Evolutionary conservation across 92 coral and sea anemone species (phyloP).

Genomic region (Montipora capitata): DNA sequence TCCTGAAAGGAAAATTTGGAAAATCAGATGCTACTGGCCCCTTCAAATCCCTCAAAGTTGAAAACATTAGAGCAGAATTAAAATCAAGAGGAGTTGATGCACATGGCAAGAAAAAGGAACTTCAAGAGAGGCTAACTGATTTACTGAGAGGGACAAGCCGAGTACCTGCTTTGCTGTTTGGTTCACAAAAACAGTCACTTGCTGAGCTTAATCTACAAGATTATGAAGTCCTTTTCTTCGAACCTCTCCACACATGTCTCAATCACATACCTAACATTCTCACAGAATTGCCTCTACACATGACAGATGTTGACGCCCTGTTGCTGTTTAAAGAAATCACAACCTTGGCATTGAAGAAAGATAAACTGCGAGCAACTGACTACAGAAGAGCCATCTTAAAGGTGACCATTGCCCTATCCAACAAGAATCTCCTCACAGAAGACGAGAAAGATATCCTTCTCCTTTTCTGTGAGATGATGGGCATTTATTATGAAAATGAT

Average conservation of each 20-base stretch:
- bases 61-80: neutral
- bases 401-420: constrained; percentile 14
- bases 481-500: constrained; percentile 61
- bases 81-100: neutral
- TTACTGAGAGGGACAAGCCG: neutral
- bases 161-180: constrained; percentile 13
- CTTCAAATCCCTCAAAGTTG: neutral
- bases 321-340: constrained; percentile 42
- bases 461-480: neutral
- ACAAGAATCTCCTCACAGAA: constrained; percentile 16
- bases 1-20: constrained; percentile 29
- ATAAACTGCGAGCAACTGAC: constrained; percentile 28
- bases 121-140: too few relatives aligned
- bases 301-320: constrained; percentile 33
- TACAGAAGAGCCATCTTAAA: constrained; percentile 53
- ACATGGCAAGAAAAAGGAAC: neutral
- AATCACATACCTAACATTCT: neutral
- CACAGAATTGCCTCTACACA: neutral
- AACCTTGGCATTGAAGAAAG: constrained; percentile 20
- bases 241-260: neutral
- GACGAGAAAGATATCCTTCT: constrained; percentile 41
- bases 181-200: neutral
- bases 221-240: neutral
- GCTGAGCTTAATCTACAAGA: neutral
- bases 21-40: neutral